A percentile compares a stretch with the other conserved stretches of the same genome.
These are phyloP conservation scores for Tinea semifulvella DNA, from an alignment of 2,888 invertebrate genomes.

Conservation along the genomic window DNA sequence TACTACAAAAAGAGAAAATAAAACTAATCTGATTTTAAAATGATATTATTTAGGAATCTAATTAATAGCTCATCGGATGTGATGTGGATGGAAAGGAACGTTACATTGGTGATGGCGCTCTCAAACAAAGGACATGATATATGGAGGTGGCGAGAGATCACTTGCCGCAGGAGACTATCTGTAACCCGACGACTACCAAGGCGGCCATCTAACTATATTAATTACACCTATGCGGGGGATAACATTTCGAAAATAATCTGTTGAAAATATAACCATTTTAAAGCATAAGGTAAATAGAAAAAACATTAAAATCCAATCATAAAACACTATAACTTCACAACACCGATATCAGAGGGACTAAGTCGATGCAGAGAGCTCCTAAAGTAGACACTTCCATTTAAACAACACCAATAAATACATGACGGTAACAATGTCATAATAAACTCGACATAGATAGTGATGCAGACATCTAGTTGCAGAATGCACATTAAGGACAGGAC, in stretches of 20 bases:
- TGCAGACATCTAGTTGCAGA: constrained; percentile 64
- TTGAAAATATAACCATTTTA: constrained; percentile 4
- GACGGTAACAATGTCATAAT: constrained; percentile 51
- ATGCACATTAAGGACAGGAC: constrained; percentile 25
- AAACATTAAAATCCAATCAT: constrained; percentile 21
- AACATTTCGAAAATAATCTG: constrained; percentile 24
- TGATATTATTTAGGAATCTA: no score
- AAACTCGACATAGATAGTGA: constrained; percentile 56
- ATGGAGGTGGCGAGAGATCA: background rate
- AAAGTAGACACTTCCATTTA: constrained; percentile 24
- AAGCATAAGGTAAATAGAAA: constrained; percentile 11
- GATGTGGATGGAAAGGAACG: background rate
- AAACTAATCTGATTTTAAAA: constrained; percentile 3
- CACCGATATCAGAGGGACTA: constrained; percentile 61
- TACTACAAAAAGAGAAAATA: constrained; percentile 6
- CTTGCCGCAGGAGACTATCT: background rate
- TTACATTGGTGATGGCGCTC: no score
- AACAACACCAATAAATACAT: constrained; percentile 60
- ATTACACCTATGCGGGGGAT: constrained; percentile 29
- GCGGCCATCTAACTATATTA: constrained; percentile 50
- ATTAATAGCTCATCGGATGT: constrained; percentile 3
- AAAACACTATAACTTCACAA: constrained; percentile 51
- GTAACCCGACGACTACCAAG: constrained; percentile 51
- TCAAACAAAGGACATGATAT: constrained; percentile 3
- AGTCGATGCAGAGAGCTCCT: constrained; percentile 48